These are phyloP conservation scores for Callyntrura sp. DNA, from an alignment of 2,888 invertebrate species.

Conservation along the genomic window DNA sequence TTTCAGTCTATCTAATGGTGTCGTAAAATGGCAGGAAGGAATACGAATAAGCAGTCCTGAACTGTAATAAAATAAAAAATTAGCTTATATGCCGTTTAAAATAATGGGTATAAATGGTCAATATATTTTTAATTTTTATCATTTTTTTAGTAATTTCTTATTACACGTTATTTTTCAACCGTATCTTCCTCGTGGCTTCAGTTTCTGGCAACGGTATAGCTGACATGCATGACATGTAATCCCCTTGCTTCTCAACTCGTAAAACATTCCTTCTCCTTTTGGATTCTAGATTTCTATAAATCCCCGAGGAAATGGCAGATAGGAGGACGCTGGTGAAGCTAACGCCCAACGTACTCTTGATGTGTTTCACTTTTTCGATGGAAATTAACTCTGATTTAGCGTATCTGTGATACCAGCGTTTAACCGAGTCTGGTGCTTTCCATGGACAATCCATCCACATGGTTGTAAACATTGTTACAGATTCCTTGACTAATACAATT, in stretches of 20 bases:
- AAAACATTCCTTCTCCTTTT: not conserved
- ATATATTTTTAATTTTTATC: no score
- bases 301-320: conserved; percentile 35
- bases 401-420: conserved; percentile 33
- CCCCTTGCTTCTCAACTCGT: not conserved
- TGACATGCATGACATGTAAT: not conserved
- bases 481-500: not conserved
- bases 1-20: conserved; percentile 22
- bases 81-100: not conserved
- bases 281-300: conserved; percentile 8
- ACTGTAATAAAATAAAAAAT: conserved; percentile 11
- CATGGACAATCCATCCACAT: not conserved
- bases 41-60: conserved; percentile 16
- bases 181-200: not conserved
- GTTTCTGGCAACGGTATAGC: conserved; percentile 44
- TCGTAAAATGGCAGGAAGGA: not conserved
- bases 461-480: not conserved
- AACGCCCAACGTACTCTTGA: conserved; percentile 48
- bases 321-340: conserved; percentile 39
- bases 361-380: conserved; percentile 11
- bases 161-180: conserved; percentile 52
- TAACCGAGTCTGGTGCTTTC: conserved; percentile 20
- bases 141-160: not conserved
- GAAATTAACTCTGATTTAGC: conserved; percentile 34
- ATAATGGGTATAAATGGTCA: no score